phyloP scores from a whole-genome alignment of 2,113 vertebrate genomes.

The Spermophilus dauricus region DNA sequence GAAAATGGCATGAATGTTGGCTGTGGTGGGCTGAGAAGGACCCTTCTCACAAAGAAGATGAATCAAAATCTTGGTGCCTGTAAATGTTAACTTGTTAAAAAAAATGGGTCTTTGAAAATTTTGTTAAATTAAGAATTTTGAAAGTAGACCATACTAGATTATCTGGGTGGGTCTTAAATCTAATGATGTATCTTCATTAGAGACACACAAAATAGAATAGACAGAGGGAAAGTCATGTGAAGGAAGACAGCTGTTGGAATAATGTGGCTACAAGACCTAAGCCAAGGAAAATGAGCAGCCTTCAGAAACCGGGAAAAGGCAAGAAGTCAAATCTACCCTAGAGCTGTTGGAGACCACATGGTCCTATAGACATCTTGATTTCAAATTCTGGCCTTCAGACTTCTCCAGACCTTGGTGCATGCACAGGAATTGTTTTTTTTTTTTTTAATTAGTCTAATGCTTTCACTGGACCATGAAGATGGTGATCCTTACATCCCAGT shows the following conservation, averaged over 20 bases:
- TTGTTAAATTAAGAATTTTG: background rate
- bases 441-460: background rate
- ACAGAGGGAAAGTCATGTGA: background rate
- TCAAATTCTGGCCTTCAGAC: background rate
- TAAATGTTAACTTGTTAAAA: background rate
- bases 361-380: background rate
- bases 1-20: too few species aligned
- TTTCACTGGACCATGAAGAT: background rate
- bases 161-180: background rate
- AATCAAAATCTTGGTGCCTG: background rate
- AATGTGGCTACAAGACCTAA: background rate
- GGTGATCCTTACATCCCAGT: background rate
- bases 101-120: background rate
- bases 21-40: background rate
- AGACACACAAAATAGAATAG: background rate
- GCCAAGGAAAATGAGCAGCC: background rate
- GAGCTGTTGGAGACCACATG: background rate
- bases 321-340: background rate
- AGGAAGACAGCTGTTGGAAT: background rate
- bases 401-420: background rate
- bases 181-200: background rate
- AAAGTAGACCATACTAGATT: background rate
- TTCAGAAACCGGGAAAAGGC: background rate
- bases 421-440: background rate
- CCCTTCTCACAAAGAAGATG: background rate